phyloP scores from a whole-genome alignment of 1,140 invertebrate genomes.

The Homarus americanus region DNA sequence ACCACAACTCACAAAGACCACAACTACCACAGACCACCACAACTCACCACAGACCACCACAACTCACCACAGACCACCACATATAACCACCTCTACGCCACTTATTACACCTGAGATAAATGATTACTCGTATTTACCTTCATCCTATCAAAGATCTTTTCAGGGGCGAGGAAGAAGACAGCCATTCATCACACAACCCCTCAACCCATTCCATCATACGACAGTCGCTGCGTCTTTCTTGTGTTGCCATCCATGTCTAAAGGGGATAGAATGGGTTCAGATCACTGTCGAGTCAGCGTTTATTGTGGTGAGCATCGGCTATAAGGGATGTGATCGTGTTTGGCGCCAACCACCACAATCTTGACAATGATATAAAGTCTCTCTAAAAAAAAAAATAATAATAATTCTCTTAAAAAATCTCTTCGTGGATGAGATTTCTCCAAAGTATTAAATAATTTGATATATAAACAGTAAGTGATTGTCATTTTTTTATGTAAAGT shows the following conservation, averaged over 20 bases:
- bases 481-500: too few relatives aligned
- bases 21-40: too few relatives aligned
- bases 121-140: neutral
- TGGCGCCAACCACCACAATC: neutral
- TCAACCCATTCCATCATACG: slow-evolving; percentile 51
- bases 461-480: too few relatives aligned
- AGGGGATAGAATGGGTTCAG: slow-evolving; percentile 25
- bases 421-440: too few relatives aligned
- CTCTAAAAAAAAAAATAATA: too few relatives aligned
- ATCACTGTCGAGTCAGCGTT: slow-evolving; percentile 47
- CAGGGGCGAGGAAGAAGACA: neutral
- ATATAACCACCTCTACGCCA: too few relatives aligned
- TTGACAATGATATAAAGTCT: neutral
- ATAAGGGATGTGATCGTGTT: slow-evolving; percentile 39
- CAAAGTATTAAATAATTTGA: too few relatives aligned
- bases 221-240: slow-evolving; percentile 40
- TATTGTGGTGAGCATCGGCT: slow-evolving; percentile 34
- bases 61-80: neutral
- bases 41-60: neutral
- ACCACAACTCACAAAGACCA: too few relatives aligned
- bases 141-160: neutral
- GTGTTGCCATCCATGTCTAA: slow-evolving; percentile 58
- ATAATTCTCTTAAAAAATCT: too few relatives aligned
- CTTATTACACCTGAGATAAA: neutral
- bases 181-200: neutral